Conservation (phyloP, 2,113 vertebrate genomes). For the Psettodes erumei region DNA sequence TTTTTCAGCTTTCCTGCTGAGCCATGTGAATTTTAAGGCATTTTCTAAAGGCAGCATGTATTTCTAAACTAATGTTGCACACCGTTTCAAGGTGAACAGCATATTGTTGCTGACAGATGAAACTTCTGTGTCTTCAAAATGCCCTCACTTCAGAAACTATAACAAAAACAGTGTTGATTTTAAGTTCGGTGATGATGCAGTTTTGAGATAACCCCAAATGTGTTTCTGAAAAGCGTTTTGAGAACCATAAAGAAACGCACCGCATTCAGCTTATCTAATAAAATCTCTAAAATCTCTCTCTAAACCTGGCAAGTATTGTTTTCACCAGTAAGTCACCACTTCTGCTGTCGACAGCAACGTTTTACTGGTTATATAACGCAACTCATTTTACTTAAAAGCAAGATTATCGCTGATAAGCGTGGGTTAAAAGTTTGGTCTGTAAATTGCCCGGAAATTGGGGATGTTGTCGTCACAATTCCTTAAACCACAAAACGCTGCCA, state of each 20-base stretch:
- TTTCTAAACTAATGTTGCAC: not conserved
- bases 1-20: constrained; percentile 3
- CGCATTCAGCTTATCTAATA: not conserved
- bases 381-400: too few relatives aligned
- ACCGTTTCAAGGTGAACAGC: constrained; percentile 33
- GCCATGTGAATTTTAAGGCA: not conserved
- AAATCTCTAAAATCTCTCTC: too few relatives aligned
- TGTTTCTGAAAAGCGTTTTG: not conserved
- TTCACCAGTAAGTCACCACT: not conserved
- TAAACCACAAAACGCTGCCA: not conserved
- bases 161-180: constrained; percentile 6
- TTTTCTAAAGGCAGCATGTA: too few relatives aligned
- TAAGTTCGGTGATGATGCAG: constrained; percentile 2
- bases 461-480: not conserved
- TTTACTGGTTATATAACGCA: not conserved
- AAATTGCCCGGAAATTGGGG: not conserved
- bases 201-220: not conserved
- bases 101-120: constrained; percentile 3
- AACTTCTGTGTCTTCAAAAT: not conserved
- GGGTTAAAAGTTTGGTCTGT: not conserved
- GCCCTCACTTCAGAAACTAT: not conserved
- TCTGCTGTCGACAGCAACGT: not conserved
- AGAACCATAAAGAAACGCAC: not conserved
- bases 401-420: too few relatives aligned
- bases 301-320: not conserved